Percentiles rank a stretch among this genome's conserved stretches.
Evolutionary conservation across 2,113 vertebrate species (phyloP).

Genomic region (Trichechus manatus): DNA sequence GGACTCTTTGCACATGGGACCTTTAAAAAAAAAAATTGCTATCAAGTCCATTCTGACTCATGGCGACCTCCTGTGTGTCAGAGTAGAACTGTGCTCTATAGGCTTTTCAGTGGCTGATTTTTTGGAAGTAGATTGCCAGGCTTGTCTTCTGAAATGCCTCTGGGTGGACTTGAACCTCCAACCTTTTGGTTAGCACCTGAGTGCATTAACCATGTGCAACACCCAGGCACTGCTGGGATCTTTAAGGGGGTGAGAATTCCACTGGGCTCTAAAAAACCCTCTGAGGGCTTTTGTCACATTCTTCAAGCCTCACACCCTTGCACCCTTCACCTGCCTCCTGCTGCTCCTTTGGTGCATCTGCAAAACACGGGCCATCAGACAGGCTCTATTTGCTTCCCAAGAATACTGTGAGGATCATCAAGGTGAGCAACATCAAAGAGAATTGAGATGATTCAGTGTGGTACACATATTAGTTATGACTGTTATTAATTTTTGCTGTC

Average conservation of each 20-base stretch:
- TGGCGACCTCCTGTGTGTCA: not conserved
- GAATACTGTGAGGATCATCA: not conserved
- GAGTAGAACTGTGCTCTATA: not conserved
- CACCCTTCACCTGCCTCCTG: not conserved
- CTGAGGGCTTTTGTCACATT: not conserved
- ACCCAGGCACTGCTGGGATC: not conserved
- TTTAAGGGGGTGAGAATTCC: not conserved
- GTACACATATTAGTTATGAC: not conserved
- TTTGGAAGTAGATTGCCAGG: not conserved
- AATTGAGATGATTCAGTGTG: not conserved
- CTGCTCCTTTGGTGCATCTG: not conserved
- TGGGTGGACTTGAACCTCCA: not conserved
- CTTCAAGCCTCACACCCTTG: not conserved
- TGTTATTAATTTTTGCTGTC: not conserved
- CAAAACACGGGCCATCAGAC: not conserved
- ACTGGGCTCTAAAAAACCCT: accelerated
- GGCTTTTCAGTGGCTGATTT: not conserved
- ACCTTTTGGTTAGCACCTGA: not conserved
- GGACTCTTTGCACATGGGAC: not conserved
- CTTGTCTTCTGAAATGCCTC: not conserved
- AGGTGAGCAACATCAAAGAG: not conserved
- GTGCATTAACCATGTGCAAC: not conserved
- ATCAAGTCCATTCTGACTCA: not conserved
- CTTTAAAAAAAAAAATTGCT: not conserved
- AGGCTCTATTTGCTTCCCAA: not conserved